These are phyloP conservation scores for Abscondita cerata DNA, from an alignment of 2,888 invertebrate species.

Conservation along the genomic window DNA sequence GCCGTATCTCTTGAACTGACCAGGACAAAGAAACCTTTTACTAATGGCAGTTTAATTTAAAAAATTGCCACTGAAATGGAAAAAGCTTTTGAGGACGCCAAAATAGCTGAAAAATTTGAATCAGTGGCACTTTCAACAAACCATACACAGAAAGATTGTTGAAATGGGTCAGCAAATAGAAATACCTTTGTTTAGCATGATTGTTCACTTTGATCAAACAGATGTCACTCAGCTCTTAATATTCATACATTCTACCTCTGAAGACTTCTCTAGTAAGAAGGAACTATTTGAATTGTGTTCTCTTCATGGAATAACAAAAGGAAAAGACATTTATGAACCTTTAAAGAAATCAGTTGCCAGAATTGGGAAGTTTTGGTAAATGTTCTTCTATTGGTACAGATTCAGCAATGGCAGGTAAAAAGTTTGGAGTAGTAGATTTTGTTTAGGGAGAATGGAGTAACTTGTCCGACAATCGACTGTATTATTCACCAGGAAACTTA, in stretches of 20 bases:
- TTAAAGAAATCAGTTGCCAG: conserved; percentile 12
- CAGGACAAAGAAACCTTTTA: neutral
- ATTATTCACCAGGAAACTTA: conserved; percentile 33
- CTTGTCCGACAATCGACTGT: conserved; percentile 33
- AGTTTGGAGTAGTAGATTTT: conserved; percentile 20
- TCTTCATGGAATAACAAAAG: conserved; percentile 16
- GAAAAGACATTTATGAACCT: conserved; percentile 7
- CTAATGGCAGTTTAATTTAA: neutral
- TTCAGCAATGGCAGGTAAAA: conserved; percentile 34
- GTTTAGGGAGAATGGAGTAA: conserved; percentile 19
- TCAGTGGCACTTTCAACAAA: neutral
- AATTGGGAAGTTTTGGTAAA: conserved; percentile 5
- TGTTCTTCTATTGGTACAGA: conserved; percentile 28
- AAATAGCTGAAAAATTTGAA: neutral
- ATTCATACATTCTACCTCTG: conserved; percentile 1
- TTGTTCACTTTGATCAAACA: conserved; percentile 13
- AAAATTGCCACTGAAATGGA: neutral
- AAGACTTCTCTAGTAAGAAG: conserved; percentile 12
- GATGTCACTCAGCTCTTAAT: conserved; percentile 17
- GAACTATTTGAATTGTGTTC: conserved; percentile 13
- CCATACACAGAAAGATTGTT: neutral
- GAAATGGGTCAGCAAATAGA: conserved; percentile 2
- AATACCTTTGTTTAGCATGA: conserved; percentile 12
- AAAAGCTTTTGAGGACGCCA: neutral
- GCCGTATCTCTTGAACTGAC: neutral